Evolutionary conservation across 1,140 invertebrate species (phyloP), one percentile per base, ranked within the genome.

Genomic region (Chymomyza costata): DNA sequence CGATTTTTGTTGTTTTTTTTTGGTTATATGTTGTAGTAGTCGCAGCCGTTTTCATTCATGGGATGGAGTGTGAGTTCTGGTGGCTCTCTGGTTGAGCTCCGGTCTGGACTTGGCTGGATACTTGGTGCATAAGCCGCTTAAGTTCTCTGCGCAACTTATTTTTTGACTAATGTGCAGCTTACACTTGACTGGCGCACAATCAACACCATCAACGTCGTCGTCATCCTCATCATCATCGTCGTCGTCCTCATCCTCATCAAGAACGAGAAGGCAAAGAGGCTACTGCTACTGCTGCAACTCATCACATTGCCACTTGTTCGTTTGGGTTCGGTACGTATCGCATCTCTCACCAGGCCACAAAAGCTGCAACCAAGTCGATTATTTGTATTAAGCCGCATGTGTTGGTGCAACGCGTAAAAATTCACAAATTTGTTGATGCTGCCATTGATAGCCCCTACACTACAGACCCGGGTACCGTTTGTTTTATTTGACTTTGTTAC

Each of bases 131-230:
- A 78, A 78, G 71, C 71, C 66, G 71, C 71, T 78, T 78, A 78
- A 76, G 50, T 70, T 76, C 66, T 59, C 39, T 31, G 50, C 31
- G 51, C 47, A 35, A 53, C 49, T 32, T 54, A 7, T 46, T 59
- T 71, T 78, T 67, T 78, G 73, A 78, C 73, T 78, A 78, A 78
- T 78, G 73, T 78, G 63, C 73, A 78, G 68, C 73, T 80, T 78
- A 78, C 73, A 78, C 73, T 78, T 78, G 73, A 78, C 73, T 80
- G 73, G 67, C 73, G 67, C 73, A 80, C 73, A 78, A 78, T 78
- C 73, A 78, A 78, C 73, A 80, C 73, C 73, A 78, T 73, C 71
- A 57, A 51, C 61, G 47, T 49, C 64, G 47, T 39, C 45, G 44
- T 31, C 49, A 39, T 48, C 47, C 40, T 28, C 31, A 25, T 46